Evolutionary conservation across 2,888 invertebrate species (phyloP), one percentile per base, ranked within the genome.

Genomic region (Melanchra persicariae): DNA sequence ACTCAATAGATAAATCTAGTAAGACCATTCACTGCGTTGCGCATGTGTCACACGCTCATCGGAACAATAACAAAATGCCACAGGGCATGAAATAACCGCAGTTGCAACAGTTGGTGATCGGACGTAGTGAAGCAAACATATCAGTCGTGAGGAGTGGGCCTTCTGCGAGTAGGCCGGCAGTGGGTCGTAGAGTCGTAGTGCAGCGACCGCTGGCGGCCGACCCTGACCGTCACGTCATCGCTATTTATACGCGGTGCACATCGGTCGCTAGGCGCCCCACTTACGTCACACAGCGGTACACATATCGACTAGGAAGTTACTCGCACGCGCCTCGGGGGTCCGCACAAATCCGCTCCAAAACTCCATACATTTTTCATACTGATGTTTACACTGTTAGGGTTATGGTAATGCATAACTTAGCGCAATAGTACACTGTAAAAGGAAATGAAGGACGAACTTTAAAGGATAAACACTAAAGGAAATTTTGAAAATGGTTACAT

Each of bases 171-270:
- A 30, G 57, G 52, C 79, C 73, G 74, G 26, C 10, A 82, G 73
- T 65, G 74, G 55, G 40, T 15, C 45, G 45, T 4, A 19, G 45
- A 5, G 34, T 66, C 65, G 74, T 62, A 75, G 84, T 81, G 91
- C 91, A 90, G 89, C 91, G 91, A 90, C 90, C 90, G 88, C 89
- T 86, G 72, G 83, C 87, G 90, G 43, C 85, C 90, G 93, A 88
- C 92, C 92, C 84, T 91, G 91, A 90, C 91, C 91, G 88, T 80
- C 85, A 87, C 89, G 86, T 91, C 91, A 90, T 74, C 81, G 86
- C 91, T 92, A 93, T 93, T 90, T 89, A 91, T 92, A 92, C 85
- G 73, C 85, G 85, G 75, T 84, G 83, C 81, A 83, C 81, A 74
- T 73, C 77, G 76, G 84, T 85, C 81, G 84, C 85, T 65, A 80